Evolutionary conservation across 2,888 invertebrate species (phyloP), one percentile per base, ranked within the genome.

Genomic region (Cistogaster globosa): DNA sequence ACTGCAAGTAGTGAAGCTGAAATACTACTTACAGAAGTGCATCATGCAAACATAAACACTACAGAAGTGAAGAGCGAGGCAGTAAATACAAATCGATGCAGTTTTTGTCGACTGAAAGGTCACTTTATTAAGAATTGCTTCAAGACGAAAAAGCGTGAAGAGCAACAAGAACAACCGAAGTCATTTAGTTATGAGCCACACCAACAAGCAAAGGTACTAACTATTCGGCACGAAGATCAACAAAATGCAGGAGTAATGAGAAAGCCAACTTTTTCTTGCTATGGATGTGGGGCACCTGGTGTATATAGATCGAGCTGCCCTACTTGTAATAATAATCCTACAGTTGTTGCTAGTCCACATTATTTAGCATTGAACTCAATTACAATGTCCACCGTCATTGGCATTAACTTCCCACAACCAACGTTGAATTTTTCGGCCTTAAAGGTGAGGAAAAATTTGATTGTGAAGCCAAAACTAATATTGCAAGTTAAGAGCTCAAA

Each of bases 351-450:
- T n/a, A 42, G 42, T 20, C 62, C 20, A 38, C 62, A 62, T 14
- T 60, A 60, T 60, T 38, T 60, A 12, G 16, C 18, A 48, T 14
- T 11, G 5, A 20, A 42, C 18, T 42, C 18, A 20, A 20, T 48
- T 48, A 48, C n/a, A n/a, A n/a, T n/a, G 16, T 42, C 55, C 18
- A 68, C 60, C 42, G 57, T 75, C 18, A 78, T 87, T 51, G 83
- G 83, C 77, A 69, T 22, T 42, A 69, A 26, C 38, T 80, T 42
- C 84, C 81, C 4, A 80, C 83, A 20, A n/a, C 58, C 11, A n/a
- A 51, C 26, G 22, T 68, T 36, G 42, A 68, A 45, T 12, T 77
- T 38, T 68, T 76, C 14, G 60, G 45, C 45, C 45, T 16, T 48
- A 48, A 48, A 48, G 14, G 45, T 45, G 45, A 45, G 45, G 45